These are phyloP conservation scores for Diglossa cyanea DNA, from an alignment of 2,797 vertebrate species.

Conservation along the genomic window DNA sequence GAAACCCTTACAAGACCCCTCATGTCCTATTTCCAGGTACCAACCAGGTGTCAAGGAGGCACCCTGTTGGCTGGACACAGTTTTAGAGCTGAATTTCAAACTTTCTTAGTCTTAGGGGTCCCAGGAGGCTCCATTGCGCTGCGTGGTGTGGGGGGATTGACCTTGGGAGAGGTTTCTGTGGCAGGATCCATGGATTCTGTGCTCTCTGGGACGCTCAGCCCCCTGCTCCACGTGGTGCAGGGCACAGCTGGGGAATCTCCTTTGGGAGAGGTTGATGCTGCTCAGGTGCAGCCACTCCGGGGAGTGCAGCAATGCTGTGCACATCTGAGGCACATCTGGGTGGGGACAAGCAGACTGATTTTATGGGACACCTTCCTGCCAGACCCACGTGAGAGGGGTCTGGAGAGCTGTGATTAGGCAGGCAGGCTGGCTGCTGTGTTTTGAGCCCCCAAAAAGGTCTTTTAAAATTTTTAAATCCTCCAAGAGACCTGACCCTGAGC, in stretches of 20 bases:
- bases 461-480: neutral
- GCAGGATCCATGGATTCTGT: neutral
- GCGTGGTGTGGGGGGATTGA: neutral
- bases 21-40: neutral
- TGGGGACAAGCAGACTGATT: neutral
- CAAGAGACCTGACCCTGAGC: neutral
- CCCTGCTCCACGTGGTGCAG: rapidly evolving
- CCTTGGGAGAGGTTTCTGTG: neutral
- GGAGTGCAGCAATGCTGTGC: neutral
- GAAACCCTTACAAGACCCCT: neutral
- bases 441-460: neutral
- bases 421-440: neutral
- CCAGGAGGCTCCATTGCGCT: neutral
- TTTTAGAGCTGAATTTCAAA: conserved; percentile 1
- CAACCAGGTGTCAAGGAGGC: neutral
- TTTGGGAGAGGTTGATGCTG: neutral
- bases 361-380: neutral
- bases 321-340: neutral
- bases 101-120: neutral
- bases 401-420: neutral
- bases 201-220: neutral
- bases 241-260: neutral
- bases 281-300: neutral
- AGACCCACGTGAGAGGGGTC: rapidly evolving
- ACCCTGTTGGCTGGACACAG: neutral